Evolutionary conservation across 2,797 vertebrate genomes (phyloP), one percentile per base, ranked within the genome.

Genomic region (Psittacula echo): DNA sequence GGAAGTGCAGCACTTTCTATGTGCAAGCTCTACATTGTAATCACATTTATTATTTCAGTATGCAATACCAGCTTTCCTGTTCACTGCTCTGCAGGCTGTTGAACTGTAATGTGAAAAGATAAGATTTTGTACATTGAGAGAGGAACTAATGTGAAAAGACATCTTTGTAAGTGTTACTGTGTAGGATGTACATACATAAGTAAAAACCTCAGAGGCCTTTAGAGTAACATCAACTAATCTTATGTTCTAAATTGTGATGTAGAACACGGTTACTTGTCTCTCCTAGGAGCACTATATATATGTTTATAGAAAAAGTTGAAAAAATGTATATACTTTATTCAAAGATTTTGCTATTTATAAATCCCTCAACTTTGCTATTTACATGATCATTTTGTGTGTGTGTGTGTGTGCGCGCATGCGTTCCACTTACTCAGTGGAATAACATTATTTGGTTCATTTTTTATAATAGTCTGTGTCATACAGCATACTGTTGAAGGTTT

Each of bases 261-360:
- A 95, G 90, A 95, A 96, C 90, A 96, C 91, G 72, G 91, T 97
- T 97, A 91, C 81, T 93, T 95, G 83, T 97, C 96, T 97, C 95
- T 97, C 80, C 78, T 97, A 96, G 91, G 95, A 98, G 98, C 96
- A 98, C 97, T 98, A 95, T 98, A 97, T 97, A 96, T 98, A 97
- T 98, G 97, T 98, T 97, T 98, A 97, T 96, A 97, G 97, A 97
- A 94, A 96, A 95, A 96, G 91, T 94, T 96, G 96, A 60, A 60
- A 58, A 97, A 97, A 93, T 98, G 98, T 98, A 98, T 97, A 98
- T 98, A 98, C 97, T 98, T 98, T 97, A 97, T 97, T 98, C 97
- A 95, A 91, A 97, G 86, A 97, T 97, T 98, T 98, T 98, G 95
- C 96, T 98, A 98, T 98, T 98, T 98, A 98, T 98, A 97, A 98